Base-by-base conservation (phyloP, 2,797 vertebrate species). In the Hypotaenidia okinawae region DNA sequence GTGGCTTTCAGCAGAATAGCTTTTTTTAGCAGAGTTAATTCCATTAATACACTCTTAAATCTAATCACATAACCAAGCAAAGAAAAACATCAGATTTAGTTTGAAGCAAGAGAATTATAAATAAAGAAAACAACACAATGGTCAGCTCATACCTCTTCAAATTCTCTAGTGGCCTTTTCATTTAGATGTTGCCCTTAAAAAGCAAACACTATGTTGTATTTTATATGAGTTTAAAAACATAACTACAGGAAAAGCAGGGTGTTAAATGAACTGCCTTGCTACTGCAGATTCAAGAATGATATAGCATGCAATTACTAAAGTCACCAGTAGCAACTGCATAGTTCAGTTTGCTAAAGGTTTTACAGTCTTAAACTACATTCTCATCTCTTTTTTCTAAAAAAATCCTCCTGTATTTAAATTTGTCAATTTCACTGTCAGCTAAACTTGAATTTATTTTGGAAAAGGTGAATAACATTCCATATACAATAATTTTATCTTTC, bases 401-500 rank as follows among this genome's bases (percentile, higher is more conserved):
- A 92, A 84, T 76, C 7, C 5, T 59, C 5, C 35, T 37, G 13
- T 62, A 52, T 73, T 91, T 79, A 78, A 81, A 81, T 72, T 76
- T 91, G 8, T 84, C 67, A 66, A 1, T 90, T 27, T 63, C 15
- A 55, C 41, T 52, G 30, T 63, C 58, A 83, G n/a, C 5, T 91
- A 75, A 89, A 96, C 69, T 27, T 58, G n/a, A 85, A 69, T 81
- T 79, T 94, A 57, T 84, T 90, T 86, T 81, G 52, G 47, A 94
- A 94, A 95, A 81, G 66, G 11, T 78, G 41, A 59, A n/a, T 69
- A 84, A 58, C 18, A 7, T 91, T 49, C 30, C 52, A 45, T 63
- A 70, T 84, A 21, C 70, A 88, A 79, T 81, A 93, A 87, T 72
- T 83, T 66, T 16, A 62, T 32, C 5, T 87, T 90, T 66, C 30